These are phyloP conservation scores for Macrosoma leucophasiata DNA, from an alignment of 2,888 invertebrate genomes.

Conservation along the genomic window DNA sequence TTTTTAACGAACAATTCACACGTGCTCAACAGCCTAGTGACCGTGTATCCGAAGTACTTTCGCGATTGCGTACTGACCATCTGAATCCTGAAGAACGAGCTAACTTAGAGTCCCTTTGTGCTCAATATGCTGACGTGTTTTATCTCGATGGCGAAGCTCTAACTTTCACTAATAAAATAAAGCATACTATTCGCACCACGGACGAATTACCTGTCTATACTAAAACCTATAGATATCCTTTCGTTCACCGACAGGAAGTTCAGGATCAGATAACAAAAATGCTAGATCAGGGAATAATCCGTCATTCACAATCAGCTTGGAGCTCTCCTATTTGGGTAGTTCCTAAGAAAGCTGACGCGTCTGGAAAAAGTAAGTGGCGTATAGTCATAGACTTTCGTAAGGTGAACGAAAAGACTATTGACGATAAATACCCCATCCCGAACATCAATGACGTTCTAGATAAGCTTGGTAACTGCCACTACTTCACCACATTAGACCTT, in stretches of 20 bases:
- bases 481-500: constrained; percentile 21
- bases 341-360: constrained; percentile 7
- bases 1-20: too few species aligned
- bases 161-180: constrained; percentile 6
- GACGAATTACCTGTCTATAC: constrained; percentile 15
- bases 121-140: constrained; percentile 7
- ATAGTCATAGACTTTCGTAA: constrained; percentile 6
- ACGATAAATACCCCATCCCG: constrained; percentile 11
- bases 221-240: constrained; percentile 10
- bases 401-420: constrained; percentile 4
- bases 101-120: too few species aligned
- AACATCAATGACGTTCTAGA: background rate
- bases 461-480: constrained; percentile 9
- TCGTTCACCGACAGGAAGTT: constrained; percentile 11
- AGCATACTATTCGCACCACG: constrained; percentile 10
- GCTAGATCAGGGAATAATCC: constrained; percentile 16
- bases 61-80: too few species aligned
- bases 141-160: constrained; percentile 21
- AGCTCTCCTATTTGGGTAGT: constrained; percentile 10
- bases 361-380: constrained; percentile 10
- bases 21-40: too few species aligned
- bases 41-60: too few species aligned
- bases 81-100: too few species aligned
- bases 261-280: constrained; percentile 20
- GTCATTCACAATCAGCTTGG: constrained; percentile 10